Conservation (phyloP, 1,140 invertebrate genomes). For the Temnothorax nylanderi region DNA sequence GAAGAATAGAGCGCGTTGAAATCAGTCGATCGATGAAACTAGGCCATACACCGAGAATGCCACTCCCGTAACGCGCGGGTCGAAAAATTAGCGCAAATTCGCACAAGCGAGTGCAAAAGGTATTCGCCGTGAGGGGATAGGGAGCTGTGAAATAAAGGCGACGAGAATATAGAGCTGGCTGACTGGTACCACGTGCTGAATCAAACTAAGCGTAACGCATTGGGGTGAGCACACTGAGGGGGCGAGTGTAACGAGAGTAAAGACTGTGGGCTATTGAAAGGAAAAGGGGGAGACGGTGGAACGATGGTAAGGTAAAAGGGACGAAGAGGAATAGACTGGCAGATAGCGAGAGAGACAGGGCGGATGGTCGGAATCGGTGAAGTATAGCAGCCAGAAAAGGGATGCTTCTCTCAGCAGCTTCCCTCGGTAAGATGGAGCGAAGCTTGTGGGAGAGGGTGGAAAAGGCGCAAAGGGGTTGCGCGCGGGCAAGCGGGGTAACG, state of each 20-base stretch:
- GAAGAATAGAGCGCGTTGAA: neutral
- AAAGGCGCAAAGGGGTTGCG: constrained; percentile 9
- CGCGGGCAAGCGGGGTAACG: neutral
- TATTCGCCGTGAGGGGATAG: neutral
- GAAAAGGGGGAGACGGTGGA: constrained; percentile 56
- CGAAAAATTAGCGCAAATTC: constrained; percentile 68
- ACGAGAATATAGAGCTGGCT: constrained; percentile 15
- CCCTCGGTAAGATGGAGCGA: constrained; percentile 44
- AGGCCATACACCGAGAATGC: neutral
- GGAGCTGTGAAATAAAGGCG: neutral
- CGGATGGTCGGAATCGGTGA: constrained; percentile 55
- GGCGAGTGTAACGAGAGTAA: constrained; percentile 57
- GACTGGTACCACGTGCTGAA: constrained; percentile 74
- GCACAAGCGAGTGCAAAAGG: constrained; percentile 58
- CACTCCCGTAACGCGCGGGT: constrained; percentile 18
- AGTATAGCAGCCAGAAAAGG: constrained; percentile 67
- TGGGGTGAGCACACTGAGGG: constrained; percentile 52
- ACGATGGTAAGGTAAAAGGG: constrained; percentile 60
- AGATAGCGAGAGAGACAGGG: constrained; percentile 5
- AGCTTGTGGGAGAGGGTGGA: constrained; percentile 10
- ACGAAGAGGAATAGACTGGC: constrained; percentile 51
- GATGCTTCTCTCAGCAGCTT: constrained; percentile 68
- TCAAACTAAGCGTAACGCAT: constrained; percentile 75
- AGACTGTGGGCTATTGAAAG: constrained; percentile 21
- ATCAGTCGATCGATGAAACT: constrained; percentile 34